Conservation (phyloP, 1,140 invertebrate species). For the Dinoponera quadriceps region DNA sequence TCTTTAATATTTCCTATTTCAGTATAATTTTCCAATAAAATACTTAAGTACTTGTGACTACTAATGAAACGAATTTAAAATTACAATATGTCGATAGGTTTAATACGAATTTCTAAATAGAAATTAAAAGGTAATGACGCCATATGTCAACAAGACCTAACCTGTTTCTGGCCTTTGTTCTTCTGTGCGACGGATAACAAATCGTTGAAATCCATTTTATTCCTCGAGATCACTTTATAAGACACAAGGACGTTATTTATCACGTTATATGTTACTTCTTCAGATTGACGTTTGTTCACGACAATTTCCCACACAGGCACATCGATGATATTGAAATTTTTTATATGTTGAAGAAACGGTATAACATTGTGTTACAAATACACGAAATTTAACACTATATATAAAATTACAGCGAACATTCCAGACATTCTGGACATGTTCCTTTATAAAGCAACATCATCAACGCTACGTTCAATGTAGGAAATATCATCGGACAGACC, state of each 20-base stretch:
- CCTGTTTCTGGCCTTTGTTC: conserved; percentile 84
- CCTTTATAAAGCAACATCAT: too few species aligned
- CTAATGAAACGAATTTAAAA: conserved; percentile 38
- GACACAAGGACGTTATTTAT: conserved; percentile 18
- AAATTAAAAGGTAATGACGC: too few species aligned
- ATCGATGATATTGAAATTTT: too few species aligned
- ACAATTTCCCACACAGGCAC: background rate
- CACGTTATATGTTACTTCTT: conserved; percentile 5
- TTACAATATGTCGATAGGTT: conserved; percentile 15
- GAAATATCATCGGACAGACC: too few species aligned
- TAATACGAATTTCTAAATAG: too few species aligned
- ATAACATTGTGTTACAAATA: background rate
- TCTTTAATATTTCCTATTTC: background rate
- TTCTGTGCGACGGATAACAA: conserved; percentile 88
- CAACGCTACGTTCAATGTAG: too few species aligned
- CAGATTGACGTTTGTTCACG: background rate
- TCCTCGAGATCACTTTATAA: background rate
- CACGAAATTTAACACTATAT: too few species aligned
- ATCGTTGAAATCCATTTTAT: conserved; percentile 88
- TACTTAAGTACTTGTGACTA: too few species aligned
- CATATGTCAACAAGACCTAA: conserved; percentile 52
- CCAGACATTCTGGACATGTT: too few species aligned
- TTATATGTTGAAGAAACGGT: background rate
- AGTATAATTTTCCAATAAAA: background rate
- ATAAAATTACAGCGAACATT: too few species aligned